A percentile compares a stretch with the other conserved stretches of the same genome.
Conservation (phyloP, 1,140 invertebrate species). For the Papilio glaucus region DNA sequence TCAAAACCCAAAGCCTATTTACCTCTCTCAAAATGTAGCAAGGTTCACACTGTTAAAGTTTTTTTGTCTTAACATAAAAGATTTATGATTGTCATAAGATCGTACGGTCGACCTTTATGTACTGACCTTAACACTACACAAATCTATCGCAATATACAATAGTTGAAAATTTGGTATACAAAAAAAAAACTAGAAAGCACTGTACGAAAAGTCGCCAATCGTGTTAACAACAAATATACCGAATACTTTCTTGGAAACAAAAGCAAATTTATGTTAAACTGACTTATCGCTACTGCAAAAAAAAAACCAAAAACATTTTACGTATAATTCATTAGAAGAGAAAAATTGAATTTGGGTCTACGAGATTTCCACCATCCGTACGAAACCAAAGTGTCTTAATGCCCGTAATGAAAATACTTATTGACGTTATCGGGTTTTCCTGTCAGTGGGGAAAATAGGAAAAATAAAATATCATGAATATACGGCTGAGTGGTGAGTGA, state of each 20-base stretch:
- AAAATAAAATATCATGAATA: constrained; percentile 29
- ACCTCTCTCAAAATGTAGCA: too few relatives aligned
- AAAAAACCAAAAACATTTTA: constrained; percentile 8
- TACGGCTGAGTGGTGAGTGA: background rate
- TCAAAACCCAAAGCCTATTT: too few relatives aligned
- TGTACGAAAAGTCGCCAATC: too few relatives aligned
- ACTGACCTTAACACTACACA: too few relatives aligned
- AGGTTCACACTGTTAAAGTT: too few relatives aligned
- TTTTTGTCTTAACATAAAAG: too few relatives aligned
- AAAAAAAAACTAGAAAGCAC: too few relatives aligned
- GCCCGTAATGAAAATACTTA: constrained; percentile 23
- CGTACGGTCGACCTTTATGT: too few relatives aligned
- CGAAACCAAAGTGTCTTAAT: constrained; percentile 19
- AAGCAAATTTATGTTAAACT: background rate
- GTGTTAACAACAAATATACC: background rate
- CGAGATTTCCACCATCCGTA: background rate
- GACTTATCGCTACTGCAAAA: background rate
- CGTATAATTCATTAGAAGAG: constrained; percentile 5
- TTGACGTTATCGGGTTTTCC: constrained; percentile 25
- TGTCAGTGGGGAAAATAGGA: constrained; percentile 1
- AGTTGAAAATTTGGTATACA: too few relatives aligned
- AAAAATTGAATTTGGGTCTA: constrained; percentile 19
- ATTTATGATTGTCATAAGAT: too few relatives aligned
- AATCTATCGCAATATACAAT: too few relatives aligned
- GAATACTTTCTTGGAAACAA: background rate